Percentiles rank a stretch among this genome's conserved stretches.
Evolutionary conservation across 2,888 invertebrate species (phyloP).

Genomic region (Cylloceria caligata): DNA sequence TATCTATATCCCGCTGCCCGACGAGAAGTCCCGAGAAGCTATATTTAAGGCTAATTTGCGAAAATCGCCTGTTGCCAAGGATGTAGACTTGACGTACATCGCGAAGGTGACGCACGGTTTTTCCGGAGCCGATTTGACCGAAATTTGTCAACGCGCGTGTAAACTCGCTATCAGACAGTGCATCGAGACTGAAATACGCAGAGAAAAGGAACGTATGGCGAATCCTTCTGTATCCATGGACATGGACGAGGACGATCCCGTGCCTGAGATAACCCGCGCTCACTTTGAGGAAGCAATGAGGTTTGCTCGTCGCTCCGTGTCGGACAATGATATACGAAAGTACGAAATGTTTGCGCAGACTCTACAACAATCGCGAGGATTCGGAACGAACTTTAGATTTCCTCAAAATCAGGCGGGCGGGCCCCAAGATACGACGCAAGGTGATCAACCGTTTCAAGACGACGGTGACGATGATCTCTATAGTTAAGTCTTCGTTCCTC

Average conservation of each 20-base stretch:
- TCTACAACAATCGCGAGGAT: slow-evolving; percentile 99
- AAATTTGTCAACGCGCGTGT: slow-evolving; percentile 99
- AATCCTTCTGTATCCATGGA: slow-evolving; percentile 93
- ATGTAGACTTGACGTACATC: slow-evolving; percentile 95
- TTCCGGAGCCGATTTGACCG: slow-evolving; percentile 99
- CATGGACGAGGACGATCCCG: slow-evolving; percentile 98
- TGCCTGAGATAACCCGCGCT: slow-evolving; percentile 98
- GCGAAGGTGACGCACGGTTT: slow-evolving; percentile 97
- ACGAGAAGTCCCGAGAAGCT: slow-evolving; percentile 98
- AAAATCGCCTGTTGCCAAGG: slow-evolving; percentile 98
- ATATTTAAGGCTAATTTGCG: slow-evolving; percentile 98
- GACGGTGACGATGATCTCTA: slow-evolving; percentile 99
- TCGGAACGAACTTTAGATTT: slow-evolving; percentile 97
- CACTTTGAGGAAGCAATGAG: slow-evolving; percentile 99
- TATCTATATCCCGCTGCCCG: slow-evolving; percentile 99
- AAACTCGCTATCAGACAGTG: slow-evolving; percentile 99
- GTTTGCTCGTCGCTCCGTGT: slow-evolving; percentile 98
- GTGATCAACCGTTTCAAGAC: slow-evolving; percentile 88
- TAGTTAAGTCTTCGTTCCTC: slow-evolving; percentile 89
- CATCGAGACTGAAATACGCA: slow-evolving; percentile 97
- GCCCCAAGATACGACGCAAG: slow-evolving; percentile 86
- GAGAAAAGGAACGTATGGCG: slow-evolving; percentile 94
- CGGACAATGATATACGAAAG: slow-evolving; percentile 99
- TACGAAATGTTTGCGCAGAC: slow-evolving; percentile 99
- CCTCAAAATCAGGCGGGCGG: slow-evolving; percentile 89